A percentile compares a stretch with the other conserved stretches of the same genome.
Evolutionary conservation across 2,888 invertebrate genomes (phyloP).

Genomic region (Torymus auratus): DNA sequence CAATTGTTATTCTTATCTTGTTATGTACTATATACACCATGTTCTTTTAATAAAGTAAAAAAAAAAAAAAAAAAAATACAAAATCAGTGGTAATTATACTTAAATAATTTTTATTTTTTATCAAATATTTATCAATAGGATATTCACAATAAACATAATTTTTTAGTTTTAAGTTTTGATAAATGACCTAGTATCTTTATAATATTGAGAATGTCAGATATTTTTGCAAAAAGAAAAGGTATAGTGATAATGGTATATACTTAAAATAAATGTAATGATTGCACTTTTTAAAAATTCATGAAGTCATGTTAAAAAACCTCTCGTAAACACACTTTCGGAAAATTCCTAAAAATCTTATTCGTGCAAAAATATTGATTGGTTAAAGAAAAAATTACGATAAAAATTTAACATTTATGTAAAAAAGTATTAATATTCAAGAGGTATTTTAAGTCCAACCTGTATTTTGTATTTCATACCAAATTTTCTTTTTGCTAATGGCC

Average conservation of each 20-base stretch:
- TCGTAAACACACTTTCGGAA: too few relatives aligned
- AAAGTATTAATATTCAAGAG: not conserved
- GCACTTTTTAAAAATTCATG: conserved; percentile 11
- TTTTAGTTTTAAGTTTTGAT: too few relatives aligned
- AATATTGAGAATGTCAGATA: not conserved
- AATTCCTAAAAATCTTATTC: too few relatives aligned
- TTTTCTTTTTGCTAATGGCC: not conserved
- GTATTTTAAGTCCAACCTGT: not conserved
- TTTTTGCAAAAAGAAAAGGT: not conserved
- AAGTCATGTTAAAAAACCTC: too few relatives aligned
- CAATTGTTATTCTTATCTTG: conserved; percentile 6
- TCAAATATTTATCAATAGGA: conserved; percentile 1
- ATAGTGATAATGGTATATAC: not conserved
- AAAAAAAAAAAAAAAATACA: conserved; percentile 20
- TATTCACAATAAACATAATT: too few relatives aligned
- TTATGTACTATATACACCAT: not conserved
- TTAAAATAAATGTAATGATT: conserved; percentile 15
- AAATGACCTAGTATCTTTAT: too few relatives aligned
- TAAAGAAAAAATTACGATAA: not conserved
- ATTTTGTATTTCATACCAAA: conserved; percentile 4
- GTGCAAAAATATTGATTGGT: too few relatives aligned
- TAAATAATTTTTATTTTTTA: conserved; percentile 30
- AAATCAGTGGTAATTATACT: not conserved
- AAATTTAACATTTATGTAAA: conserved; percentile 3
- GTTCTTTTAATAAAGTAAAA: conserved; percentile 1